phyloP scores from a whole-genome alignment of 2,113 vertebrate species.

The Tupaia chinensis region DNA sequence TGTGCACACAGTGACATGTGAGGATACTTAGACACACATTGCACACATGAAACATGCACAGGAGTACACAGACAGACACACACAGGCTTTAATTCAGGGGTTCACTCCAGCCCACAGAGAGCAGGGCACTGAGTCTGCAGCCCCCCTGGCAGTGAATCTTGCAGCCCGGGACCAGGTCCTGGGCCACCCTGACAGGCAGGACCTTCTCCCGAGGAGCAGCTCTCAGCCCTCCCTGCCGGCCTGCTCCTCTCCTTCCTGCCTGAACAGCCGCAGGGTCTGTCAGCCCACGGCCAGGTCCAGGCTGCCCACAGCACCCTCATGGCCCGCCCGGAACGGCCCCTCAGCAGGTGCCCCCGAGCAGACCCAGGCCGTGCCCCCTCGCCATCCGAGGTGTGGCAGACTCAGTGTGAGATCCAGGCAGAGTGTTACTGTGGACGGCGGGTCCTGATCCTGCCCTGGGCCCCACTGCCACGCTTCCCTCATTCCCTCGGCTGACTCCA shows the following conservation, averaged over 20 bases:
- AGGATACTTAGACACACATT: too few relatives aligned
- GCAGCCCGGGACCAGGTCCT: too few relatives aligned
- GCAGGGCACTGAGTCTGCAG: too few relatives aligned
- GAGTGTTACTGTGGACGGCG: accelerated
- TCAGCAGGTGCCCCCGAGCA: neutral
- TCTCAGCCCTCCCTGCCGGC: neutral
- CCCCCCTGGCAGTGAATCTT: too few relatives aligned
- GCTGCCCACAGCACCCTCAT: accelerated
- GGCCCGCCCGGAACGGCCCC: neutral
- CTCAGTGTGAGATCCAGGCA: neutral
- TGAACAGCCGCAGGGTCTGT: neutral
- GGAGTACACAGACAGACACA: neutral
- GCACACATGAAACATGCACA: neutral
- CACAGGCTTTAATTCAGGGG: neutral
- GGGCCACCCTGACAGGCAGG: too few relatives aligned
- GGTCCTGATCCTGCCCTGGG: neutral
- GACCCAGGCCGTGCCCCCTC: neutral
- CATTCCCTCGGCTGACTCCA: accelerated
- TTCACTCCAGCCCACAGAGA: neutral
- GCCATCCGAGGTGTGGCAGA: accelerated
- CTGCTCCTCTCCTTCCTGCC: neutral
- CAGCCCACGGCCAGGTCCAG: neutral
- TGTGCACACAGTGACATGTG: too few relatives aligned
- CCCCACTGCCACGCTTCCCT: accelerated
- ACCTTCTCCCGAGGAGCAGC: too few relatives aligned